Evolutionary conservation across 2,797 vertebrate species (phyloP), one percentile per base, ranked within the genome.

Genomic region (Echiichthys vipera): DNA sequence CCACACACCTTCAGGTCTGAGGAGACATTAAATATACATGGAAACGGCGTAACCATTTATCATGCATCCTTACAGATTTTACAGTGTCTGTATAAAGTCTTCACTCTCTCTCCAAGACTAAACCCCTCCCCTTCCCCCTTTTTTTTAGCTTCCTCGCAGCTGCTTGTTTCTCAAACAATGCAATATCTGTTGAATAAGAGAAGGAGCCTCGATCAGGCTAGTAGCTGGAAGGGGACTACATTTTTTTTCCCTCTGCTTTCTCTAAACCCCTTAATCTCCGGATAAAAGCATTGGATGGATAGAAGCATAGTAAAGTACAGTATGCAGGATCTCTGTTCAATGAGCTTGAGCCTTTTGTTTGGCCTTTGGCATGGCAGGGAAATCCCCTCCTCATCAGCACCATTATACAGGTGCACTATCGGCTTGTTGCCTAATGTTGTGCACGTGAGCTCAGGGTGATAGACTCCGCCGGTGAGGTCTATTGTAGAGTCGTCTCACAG

Each of bases 11-110:
- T 71, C 30, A 55, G 69, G 67, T 86, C 77, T 70, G n/a, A 81
- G 78, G 83, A 43, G 1, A 49, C 79, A 85, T 89, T 73, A 91
- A 90, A 92, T 84, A 89, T 89, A 86, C 79, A 89, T 86, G 83
- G 51, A 71, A 67, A 71, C 5, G 81, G 66, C 75, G 78, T 72
- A 81, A 72, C 66, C 87, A 74, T 89, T 88, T 87, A 74, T 88
- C 84, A 78, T 82, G 74, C 78, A 71, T 83, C 78, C 82, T 74
- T 13, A 7, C 74, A 78, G 79, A 90, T 54, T 73, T 46, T 14
- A 36, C 53, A 5, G 67, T 30, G 30, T 77, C 71, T 66, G 63
- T 70, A 71, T 67, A 59, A 50, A 64, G 69, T 63, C 68, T 69
- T 27, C 58, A 5, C 51, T 71, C 72, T 55, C 61, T 64, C 69